Evolutionary conservation across 2,797 vertebrate species (phyloP), one percentile per base, ranked within the genome.

Genomic region (Urophycis tenuis): DNA sequence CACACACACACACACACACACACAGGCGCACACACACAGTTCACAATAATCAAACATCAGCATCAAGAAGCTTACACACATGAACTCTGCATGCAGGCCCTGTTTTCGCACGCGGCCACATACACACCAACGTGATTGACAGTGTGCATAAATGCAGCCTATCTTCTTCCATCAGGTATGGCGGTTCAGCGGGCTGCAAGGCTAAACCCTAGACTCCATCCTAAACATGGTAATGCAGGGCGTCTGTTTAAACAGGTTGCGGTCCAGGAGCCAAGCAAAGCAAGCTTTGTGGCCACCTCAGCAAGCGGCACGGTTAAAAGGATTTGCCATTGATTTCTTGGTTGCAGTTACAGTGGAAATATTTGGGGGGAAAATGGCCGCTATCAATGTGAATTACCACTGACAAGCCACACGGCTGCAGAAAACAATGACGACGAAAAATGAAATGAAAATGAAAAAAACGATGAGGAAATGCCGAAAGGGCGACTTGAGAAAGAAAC

Each of bases 301-400:
- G 88, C 91, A 90, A 92, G 89, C 87, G 83, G 82, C 84, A 85
- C 83, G 85, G 89, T 91, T 89, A 89, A 89, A 88, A 88, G 85
- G 89, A 91, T 92, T 92, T 91, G 85, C 87, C 87, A 81, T 84
- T 86, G 82, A 91, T 90, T 90, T 91, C 86, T 87, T 78, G 82
- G 85, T 90, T n/a, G n/a, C n/a, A n/a, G n/a, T n/a, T 92, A 89
- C 88, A 87, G 84, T 87, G 86, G 87, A 93, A 92, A 92, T 90
- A 92, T 93, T 92, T 92, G 86, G 83, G n/a, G n/a, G n/a, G 89
- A 78, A 88, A 89, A 90, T 87, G 82, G 78, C 83, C 71, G 77
- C 88, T 85, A 90, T 92, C 89, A 88, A 85, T 82, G 82, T 88
- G 85, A 91, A 92, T 93, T 90, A 92, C 85, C 86, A 75, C 80